Evolutionary conservation across 1,140 invertebrate genomes (phyloP), one percentile per base, ranked within the genome.

Genomic region (Cepaea nemoralis): DNA sequence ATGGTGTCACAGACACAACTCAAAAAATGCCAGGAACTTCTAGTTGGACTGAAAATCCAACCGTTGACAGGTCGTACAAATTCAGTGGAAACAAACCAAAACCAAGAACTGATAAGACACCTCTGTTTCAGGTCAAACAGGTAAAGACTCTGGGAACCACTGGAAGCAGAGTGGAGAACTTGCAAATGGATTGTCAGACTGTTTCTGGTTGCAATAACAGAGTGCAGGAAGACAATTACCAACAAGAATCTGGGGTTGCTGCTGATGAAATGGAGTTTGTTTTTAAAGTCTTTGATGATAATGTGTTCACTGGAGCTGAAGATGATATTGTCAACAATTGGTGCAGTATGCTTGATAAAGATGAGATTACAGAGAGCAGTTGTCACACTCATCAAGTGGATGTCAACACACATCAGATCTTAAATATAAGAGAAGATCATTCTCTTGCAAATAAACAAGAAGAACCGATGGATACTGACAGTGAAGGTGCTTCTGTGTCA

Each of bases 221-320:
- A 31, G 59, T 63, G 5, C n/a, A 63, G 19, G 35, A 48, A 45
- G 42, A 48, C 50, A 42, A 45, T 48, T 6, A 22, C 5, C 1
- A 10, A 16, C 0, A 31, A 74, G 42, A 74, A 16, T 8, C 3
- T 48, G 27, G 14, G 5, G 50, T 5, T 48, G 31, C n/a, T 35
- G 40, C 37, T 37, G 75, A 77, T 66, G 75, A 63, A 27, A 63
- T 77, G 48, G 75, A 39, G 3, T 77, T 77, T 77, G 75, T 77
- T 2, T 31, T 77, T 24, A 33, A 35, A 24, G 75, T 27, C 16
- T 42, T 77, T 22, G 75, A 31, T 40, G 24, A 24, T 45, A 39
- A 22, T 35, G 35, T 42, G 5, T 39, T 77, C 24, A 77, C 75
- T 37, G 75, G 75, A 27, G 42, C 19, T 59, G 75, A 77, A 22